phyloP scores from a whole-genome alignment of 2,113 vertebrate genomes.

The Pelecanoides urinatrix region DNA sequence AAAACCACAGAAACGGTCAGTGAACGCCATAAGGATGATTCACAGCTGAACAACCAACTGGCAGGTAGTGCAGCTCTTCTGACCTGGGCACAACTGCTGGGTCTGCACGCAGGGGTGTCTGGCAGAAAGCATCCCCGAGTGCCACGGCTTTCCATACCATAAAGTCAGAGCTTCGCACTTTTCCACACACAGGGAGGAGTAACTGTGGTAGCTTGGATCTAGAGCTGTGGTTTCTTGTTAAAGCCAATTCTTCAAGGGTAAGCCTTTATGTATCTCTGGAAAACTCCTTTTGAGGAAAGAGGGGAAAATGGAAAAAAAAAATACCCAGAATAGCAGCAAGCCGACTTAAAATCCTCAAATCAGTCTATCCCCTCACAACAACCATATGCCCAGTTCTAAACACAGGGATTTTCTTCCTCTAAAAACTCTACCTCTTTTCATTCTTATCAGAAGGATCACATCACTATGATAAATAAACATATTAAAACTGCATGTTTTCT shows the following conservation, averaged over 20 bases:
- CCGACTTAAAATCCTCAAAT: not conserved
- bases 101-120: accelerated
- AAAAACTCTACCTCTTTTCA: not conserved
- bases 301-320: accelerated
- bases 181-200: not conserved
- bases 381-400: not conserved
- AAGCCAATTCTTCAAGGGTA: not conserved
- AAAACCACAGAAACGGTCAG: constrained; percentile 56
- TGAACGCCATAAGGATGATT: not conserved
- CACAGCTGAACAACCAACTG: not conserved
- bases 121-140: not conserved
- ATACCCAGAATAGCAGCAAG: not conserved
- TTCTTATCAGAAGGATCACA: not conserved
- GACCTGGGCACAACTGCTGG: not conserved
- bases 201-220: not conserved
- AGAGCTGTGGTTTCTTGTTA: not conserved
- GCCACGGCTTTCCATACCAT: not conserved
- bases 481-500: not conserved
- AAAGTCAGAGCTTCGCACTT: not conserved
- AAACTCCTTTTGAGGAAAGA: not conserved
- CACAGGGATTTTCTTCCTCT: not conserved
- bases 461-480: not conserved
- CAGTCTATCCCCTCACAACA: not conserved
- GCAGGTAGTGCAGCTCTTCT: not conserved
- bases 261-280: not conserved